Evolutionary conservation across 1,140 invertebrate genomes (phyloP).

Genomic region (Platyura marginata): DNA sequence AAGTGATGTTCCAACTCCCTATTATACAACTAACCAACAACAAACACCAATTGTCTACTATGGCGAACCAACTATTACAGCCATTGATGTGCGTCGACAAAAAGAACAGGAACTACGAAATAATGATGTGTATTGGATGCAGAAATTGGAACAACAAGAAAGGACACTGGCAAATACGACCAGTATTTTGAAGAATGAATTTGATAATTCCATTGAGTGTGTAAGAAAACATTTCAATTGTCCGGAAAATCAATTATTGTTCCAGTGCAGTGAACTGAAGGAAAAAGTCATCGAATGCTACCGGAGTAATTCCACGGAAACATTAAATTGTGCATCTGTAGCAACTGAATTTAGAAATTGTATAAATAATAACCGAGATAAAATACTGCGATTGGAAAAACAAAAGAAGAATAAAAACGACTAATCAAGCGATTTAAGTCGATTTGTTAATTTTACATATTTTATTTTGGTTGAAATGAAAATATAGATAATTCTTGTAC

Average conservation of each 20-base stretch:
- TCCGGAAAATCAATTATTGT: slow-evolving; percentile 15
- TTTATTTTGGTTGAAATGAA: too few relatives aligned
- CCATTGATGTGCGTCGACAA: slow-evolving; percentile 20
- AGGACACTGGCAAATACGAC: slow-evolving; percentile 27
- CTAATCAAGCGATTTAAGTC: too few relatives aligned
- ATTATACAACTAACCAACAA: too few relatives aligned
- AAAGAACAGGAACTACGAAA: slow-evolving; percentile 19
- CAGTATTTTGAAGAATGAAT: slow-evolving; percentile 26
- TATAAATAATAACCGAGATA: slow-evolving; percentile 26
- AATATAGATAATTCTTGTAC: too few relatives aligned
- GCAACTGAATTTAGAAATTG: slow-evolving; percentile 30
- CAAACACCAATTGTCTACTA: background rate
- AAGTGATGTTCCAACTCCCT: slow-evolving; percentile 6
- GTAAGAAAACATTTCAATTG: slow-evolving; percentile 21
- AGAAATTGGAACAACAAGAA: slow-evolving; percentile 26
- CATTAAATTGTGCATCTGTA: slow-evolving; percentile 27
- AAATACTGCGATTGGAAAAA: too few relatives aligned
- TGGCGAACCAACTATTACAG: slow-evolving; percentile 18
- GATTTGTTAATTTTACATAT: too few relatives aligned
- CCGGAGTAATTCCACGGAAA: slow-evolving; percentile 28
- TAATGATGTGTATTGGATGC: slow-evolving; percentile 29
- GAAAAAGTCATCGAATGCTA: slow-evolving; percentile 30
- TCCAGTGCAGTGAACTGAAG: slow-evolving; percentile 27
- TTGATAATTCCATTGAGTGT: slow-evolving; percentile 24
- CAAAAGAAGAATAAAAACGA: too few relatives aligned